A percentile compares a stretch with the other conserved stretches of the same genome.
phyloP scores from a whole-genome alignment of 2,113 vertebrate genomes.

The Myotis yumanensis region DNA sequence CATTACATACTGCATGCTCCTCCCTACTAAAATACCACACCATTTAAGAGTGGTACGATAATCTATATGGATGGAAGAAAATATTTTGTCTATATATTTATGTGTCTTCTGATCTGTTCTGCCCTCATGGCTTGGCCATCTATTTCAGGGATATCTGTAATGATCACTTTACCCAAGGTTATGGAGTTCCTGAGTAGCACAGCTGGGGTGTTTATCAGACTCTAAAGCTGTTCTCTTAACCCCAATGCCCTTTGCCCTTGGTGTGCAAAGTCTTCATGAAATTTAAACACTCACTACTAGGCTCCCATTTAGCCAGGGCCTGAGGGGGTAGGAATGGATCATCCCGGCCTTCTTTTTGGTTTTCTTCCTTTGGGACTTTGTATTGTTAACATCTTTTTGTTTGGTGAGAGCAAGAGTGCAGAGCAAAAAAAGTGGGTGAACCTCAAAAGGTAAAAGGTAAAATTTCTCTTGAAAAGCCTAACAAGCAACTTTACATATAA shows the following conservation, averaged over 20 bases:
- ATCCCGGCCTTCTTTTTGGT: background rate
- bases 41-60: background rate
- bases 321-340: background rate
- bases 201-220: background rate
- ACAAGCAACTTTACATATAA: background rate
- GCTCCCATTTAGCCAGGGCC: background rate
- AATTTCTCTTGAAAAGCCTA: background rate
- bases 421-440: background rate
- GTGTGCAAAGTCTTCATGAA: background rate
- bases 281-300: background rate
- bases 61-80: background rate
- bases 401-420: background rate
- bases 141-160: background rate
- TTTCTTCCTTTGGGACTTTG: background rate
- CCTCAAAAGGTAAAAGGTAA: background rate
- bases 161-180: background rate
- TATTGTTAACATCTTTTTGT: background rate
- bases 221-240: background rate
- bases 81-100: background rate
- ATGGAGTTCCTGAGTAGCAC: background rate
- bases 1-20: background rate
- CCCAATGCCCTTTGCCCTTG: background rate
- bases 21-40: background rate
- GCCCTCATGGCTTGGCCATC: background rate
- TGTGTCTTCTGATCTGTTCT: background rate